These are phyloP conservation scores for Diadumene lineata DNA, from an alignment of 92 coral and sea anemone genomes.

Conservation along the genomic window DNA sequence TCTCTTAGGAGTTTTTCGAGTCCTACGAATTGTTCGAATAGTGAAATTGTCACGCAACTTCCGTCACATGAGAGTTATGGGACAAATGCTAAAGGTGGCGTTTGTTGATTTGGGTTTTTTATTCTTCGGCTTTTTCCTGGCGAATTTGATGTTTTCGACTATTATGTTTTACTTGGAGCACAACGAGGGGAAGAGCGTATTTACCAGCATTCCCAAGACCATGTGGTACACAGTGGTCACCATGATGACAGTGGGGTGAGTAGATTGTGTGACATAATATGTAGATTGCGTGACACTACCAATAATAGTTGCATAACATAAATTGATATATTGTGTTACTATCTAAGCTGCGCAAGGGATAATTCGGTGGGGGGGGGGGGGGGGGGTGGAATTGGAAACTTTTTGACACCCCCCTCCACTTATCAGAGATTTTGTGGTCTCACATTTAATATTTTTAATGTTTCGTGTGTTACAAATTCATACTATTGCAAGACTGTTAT, in stretches of 20 bases:
- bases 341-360: no score
- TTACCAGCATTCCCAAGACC: conserved; percentile 81
- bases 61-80: conserved; percentile 81
- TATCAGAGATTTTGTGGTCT: no score
- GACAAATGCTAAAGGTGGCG: conserved; percentile 69
- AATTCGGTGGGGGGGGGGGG: no score
- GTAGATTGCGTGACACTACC: not conserved
- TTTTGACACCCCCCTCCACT: no score
- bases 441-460: no score
- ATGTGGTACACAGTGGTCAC: conserved; percentile 96
- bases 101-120: conserved; percentile 85
- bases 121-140: conserved; percentile 79
- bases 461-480: no score
- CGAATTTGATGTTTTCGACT: conserved; percentile 84
- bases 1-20: conserved; percentile 69
- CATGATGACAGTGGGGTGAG: conserved; percentile 99
- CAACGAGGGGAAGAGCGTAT: conserved; percentile 38
- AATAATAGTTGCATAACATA: no score
- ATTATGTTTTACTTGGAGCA: conserved; percentile 72
- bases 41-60: conserved; percentile 87
- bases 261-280: conserved; percentile 2
- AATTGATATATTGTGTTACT: no score
- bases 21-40: conserved; percentile 80
- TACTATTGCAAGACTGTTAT: no score
- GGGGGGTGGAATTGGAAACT: no score